Conservation (phyloP, 2,888 invertebrate species). For the Drosophila acutilabella region DNA sequence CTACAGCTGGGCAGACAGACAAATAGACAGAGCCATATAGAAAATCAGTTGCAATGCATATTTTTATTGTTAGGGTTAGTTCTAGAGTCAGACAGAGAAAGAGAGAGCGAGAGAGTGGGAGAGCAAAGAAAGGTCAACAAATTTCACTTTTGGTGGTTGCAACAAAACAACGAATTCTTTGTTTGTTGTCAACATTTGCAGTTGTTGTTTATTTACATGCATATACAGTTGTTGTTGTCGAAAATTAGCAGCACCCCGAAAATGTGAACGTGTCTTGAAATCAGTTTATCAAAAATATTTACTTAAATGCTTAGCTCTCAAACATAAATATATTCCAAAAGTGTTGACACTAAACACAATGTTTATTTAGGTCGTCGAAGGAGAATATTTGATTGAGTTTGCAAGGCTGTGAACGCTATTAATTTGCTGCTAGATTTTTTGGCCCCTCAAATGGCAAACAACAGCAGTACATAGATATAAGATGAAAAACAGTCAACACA, state of each 20-base stretch:
- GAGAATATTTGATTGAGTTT: conserved; percentile 28
- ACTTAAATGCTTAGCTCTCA: conserved; percentile 65
- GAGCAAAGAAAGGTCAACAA: conserved; percentile 34
- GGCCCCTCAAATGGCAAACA: background rate
- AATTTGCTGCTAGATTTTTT: conserved; percentile 39
- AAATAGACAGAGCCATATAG: conserved; percentile 36
- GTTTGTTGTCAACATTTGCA: conserved; percentile 66
- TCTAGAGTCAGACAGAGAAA: background rate
- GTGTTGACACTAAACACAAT: conserved; percentile 66
- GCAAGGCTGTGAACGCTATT: conserved; percentile 31
- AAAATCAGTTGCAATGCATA: conserved; percentile 46
- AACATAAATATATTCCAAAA: conserved; percentile 48
- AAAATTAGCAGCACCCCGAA: conserved; percentile 69
- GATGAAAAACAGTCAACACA: conserved; percentile 11
- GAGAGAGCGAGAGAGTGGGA: conserved; percentile 1
- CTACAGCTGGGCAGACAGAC: conserved; percentile 38
- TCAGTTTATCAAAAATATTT: conserved; percentile 76
- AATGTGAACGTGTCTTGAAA: conserved; percentile 49
- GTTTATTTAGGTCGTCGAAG: conserved; percentile 63
- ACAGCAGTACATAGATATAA: conserved; percentile 9
- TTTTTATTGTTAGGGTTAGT: conserved; percentile 51
- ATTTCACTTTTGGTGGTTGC: conserved; percentile 62
- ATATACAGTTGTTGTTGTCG: conserved; percentile 28
- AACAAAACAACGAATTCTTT: conserved; percentile 31
- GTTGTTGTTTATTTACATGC: conserved; percentile 65